Evolutionary conservation across 2,113 vertebrate genomes (phyloP).

Genomic region (Falcunculus frontatus): DNA sequence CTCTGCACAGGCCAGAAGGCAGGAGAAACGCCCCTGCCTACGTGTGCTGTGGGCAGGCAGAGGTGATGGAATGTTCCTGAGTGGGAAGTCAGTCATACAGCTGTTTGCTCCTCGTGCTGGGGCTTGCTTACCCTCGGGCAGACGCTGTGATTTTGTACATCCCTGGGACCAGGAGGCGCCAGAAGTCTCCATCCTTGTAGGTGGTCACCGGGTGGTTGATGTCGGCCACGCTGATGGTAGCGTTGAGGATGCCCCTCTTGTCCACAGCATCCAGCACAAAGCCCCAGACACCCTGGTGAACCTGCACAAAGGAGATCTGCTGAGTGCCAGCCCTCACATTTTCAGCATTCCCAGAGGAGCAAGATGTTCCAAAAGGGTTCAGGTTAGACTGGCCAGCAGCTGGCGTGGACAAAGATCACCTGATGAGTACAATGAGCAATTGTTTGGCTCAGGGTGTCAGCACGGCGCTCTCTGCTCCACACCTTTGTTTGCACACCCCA

Average conservation of each 20-base stretch:
- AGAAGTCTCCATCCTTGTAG: conserved; percentile 89
- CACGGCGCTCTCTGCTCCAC: not conserved
- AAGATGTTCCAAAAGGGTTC: not conserved
- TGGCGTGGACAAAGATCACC: not conserved
- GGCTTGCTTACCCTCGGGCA: conserved; percentile 83
- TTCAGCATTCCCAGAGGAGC: not conserved
- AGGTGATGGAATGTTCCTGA: not conserved
- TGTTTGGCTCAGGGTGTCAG: conserved; percentile 7
- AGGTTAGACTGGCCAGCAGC: not conserved
- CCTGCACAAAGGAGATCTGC: conserved; percentile 67
- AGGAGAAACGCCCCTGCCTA: not conserved
- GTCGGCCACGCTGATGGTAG: conserved; percentile 84
- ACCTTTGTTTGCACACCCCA: conserved; percentile 35
- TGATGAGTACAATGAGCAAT: not conserved
- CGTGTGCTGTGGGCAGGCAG: not conserved
- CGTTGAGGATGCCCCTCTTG: conserved; percentile 85
- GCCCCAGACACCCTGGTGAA: conserved; percentile 86
- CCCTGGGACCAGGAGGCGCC: conserved; percentile 89
- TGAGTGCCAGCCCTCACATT: not conserved
- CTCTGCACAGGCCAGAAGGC: not conserved
- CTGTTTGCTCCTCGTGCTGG: not conserved
- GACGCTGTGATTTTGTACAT: conserved; percentile 85
- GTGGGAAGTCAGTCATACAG: not conserved
- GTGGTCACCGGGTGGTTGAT: conserved; percentile 85
- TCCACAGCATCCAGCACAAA: conserved; percentile 87